Percentiles rank a stretch among this genome's conserved stretches.
phyloP scores from a whole-genome alignment of 2,888 invertebrate species.

The Coecobrya sp. region DNA sequence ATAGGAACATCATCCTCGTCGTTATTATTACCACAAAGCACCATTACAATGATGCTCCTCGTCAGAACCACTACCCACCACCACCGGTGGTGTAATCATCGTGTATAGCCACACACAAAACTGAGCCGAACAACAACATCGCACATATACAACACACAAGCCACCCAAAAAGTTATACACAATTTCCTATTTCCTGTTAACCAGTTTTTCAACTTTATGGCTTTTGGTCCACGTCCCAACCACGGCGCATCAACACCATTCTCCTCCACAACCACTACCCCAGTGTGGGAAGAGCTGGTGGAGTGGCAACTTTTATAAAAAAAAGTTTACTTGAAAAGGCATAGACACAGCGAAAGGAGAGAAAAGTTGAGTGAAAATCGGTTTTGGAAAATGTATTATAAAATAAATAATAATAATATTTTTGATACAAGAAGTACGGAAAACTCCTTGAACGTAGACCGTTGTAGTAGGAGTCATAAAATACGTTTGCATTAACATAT shows the following conservation, averaged over 20 bases:
- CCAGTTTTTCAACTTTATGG: conserved; percentile 57
- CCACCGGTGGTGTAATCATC: conserved; percentile 8
- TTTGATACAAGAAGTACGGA: not conserved
- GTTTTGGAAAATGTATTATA: not conserved
- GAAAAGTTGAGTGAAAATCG: conserved; percentile 6
- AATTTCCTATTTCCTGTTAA: conserved; percentile 73
- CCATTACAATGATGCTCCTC: conserved; percentile 36
- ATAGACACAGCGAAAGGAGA: not conserved
- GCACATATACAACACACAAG: not conserved
- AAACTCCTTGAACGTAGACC: not conserved
- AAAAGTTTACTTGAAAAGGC: not conserved
- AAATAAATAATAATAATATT: conserved; percentile 20
- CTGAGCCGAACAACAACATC: conserved; percentile 17
- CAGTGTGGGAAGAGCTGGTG: not conserved
- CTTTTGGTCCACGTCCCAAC: conserved; percentile 19
- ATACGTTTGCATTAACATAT: conserved; percentile 16
- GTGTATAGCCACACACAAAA: conserved; percentile 1
- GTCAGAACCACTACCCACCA: not conserved
- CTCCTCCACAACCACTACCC: not conserved
- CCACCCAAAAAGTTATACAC: conserved; percentile 67
- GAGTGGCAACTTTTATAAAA: not conserved
- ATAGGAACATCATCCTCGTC: not conserved
- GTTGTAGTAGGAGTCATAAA: not conserved
- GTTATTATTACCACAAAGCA: conserved; percentile 49
- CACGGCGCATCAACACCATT: not conserved